Evolutionary conservation across 2,888 invertebrate genomes (phyloP), one percentile per base, ranked within the genome.

Genomic region (Metallyticus violacea): DNA sequence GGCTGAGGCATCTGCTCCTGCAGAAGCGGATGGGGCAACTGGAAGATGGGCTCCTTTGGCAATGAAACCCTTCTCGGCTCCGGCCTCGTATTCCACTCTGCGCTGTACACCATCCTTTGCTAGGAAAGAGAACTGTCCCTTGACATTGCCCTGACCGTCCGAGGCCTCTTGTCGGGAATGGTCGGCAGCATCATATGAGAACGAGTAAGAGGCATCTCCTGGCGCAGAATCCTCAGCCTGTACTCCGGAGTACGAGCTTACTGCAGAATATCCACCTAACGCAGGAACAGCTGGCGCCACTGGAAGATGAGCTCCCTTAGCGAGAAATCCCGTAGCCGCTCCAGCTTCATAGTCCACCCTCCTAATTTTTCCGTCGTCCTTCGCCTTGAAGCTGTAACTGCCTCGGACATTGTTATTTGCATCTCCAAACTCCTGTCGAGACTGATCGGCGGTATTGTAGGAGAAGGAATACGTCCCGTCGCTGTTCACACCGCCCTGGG

Each of bases 371-470:
- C 89, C 90, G 30, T 89, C 89, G 85, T 90, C 90, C 7, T 88
- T 88, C n/a, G 89, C 89, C 28, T 88, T 87, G 85, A 89, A 90
- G 15, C 89, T 87, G 86, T 88, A 90, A 79, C 87, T 88, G 0
- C 89, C 89, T 9, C 78, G 82, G 5, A 89, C 90, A 88, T 90
- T 91, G 79, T 91, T 91, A 9, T 89, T 86, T 15, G 89, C 89
- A 89, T 92, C 91, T 76, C 90, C 89, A 80, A 90, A 89, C 89
- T 91, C 91, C 25, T 90, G 90, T 77, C 91, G 90, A n/a, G 90
- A 88, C 85, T 91, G 90, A 87, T 90, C 90, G 83, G 89, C 90
- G 2, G 91, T 90, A 80, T 89, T 89, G 77, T 90, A 90, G 77
- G 90, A 89, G 85, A 92, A 91, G 28, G 90, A 90, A 81, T 90